These are phyloP conservation scores for Pocota personata DNA, from an alignment of 2,888 invertebrate genomes.

Conservation along the genomic window DNA sequence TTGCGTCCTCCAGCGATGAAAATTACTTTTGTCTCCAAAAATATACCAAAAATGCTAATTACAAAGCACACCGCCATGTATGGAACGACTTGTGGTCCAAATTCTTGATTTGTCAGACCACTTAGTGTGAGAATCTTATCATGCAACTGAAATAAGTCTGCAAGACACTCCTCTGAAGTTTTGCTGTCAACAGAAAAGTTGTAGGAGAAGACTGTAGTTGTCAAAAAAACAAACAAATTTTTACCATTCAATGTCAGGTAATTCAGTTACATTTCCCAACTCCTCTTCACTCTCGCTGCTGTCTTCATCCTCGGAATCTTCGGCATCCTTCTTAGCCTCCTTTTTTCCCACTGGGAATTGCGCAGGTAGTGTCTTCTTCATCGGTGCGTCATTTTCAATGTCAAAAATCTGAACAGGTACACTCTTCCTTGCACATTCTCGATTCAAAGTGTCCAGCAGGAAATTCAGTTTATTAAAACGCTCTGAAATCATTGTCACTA, in stretches of 20 bases:
- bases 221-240: neutral
- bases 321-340: slow-evolving; percentile 70
- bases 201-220: neutral
- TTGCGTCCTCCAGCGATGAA: slow-evolving; percentile 79
- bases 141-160: slow-evolving; percentile 80
- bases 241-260: slow-evolving; percentile 45
- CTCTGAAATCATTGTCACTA: slow-evolving; percentile 79
- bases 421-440: slow-evolving; percentile 78
- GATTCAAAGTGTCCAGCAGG: slow-evolving; percentile 79
- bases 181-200: slow-evolving; percentile 70
- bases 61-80: slow-evolving; percentile 81
- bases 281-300: slow-evolving; percentile 57
- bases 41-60: slow-evolving; percentile 81
- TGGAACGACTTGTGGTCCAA: slow-evolving; percentile 80
- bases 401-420: slow-evolving; percentile 79
- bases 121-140: slow-evolving; percentile 80
- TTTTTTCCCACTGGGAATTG: slow-evolving; percentile 2
- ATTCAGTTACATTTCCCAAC: slow-evolving; percentile 16
- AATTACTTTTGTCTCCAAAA: slow-evolving; percentile 81
- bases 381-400: slow-evolving; percentile 79
- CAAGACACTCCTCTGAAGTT: slow-evolving; percentile 79
- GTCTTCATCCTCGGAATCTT: slow-evolving; percentile 69
- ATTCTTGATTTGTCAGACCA: slow-evolving; percentile 79
- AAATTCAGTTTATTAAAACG: slow-evolving; percentile 80
- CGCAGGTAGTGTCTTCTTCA: slow-evolving; percentile 30